These are phyloP conservation scores for Tenthredo mesomela DNA, from an alignment of 2,888 invertebrate species.

Conservation along the genomic window DNA sequence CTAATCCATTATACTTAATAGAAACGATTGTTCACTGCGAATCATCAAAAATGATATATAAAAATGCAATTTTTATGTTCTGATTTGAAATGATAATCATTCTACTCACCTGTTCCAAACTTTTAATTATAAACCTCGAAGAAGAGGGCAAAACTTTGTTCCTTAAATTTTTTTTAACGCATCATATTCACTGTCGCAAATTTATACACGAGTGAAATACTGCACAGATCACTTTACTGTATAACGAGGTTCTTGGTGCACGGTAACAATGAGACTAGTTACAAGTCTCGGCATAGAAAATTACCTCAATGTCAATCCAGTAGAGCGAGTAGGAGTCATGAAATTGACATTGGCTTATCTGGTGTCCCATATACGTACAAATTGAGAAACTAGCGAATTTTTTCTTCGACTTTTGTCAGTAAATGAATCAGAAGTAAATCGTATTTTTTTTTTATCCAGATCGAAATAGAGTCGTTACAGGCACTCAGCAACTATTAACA, in stretches of 20 bases:
- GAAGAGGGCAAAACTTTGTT: not conserved
- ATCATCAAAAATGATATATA: too few species aligned
- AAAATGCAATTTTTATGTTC: not conserved
- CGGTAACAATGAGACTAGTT: not conserved
- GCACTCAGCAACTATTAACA: not conserved
- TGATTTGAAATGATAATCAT: not conserved
- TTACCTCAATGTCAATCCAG: conserved; percentile 7
- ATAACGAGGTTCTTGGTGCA: not conserved
- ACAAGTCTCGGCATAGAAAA: conserved; percentile 4
- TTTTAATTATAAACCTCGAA: not conserved
- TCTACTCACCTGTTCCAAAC: not conserved
- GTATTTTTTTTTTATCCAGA: not conserved
- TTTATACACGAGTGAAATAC: not conserved
- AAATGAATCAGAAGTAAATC: not conserved
- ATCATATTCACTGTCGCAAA: not conserved
- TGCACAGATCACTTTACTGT: not conserved
- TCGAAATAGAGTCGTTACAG: not conserved
- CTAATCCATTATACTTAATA: not conserved
- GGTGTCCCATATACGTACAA: not conserved
- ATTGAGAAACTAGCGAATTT: not conserved
- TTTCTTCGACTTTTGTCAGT: not conserved
- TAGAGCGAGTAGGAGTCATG: not conserved
- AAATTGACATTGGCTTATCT: not conserved
- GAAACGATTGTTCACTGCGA: too few species aligned
- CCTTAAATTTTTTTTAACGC: not conserved